Evolutionary conservation across 1,140 invertebrate genomes (phyloP), one percentile per base, ranked within the genome.

Genomic region (Rhyzopertha dominica): DNA sequence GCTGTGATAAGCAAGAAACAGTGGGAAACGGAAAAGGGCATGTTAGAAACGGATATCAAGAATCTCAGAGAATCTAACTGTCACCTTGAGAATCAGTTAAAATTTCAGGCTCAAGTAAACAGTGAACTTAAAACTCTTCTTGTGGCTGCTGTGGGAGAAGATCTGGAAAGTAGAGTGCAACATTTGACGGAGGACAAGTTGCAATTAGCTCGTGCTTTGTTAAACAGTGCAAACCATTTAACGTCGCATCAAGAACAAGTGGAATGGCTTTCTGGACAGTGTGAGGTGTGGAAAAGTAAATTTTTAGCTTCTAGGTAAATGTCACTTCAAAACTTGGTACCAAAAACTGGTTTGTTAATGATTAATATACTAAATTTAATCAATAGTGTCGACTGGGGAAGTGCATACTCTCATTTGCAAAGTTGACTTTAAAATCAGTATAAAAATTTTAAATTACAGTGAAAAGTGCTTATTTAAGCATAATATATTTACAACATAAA

Each of bases 251-350:
- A 89, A 65, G 91, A 95, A 67, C 87, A 94, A 73, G 85, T 90
- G 2, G 92, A 95, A 65, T 90, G 85, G 75, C 68, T 95, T 16
- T 87, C 88, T 17, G 89, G 91, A 2, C 90, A 95, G 59, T 92
- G 90, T 68, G 91, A 96, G 74, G 89, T 95, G 40, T 95, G 91
- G 90, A 80, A 90, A 48, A 94, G 89, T 58, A 95, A 95, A 80
- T 96, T 92, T 70, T 71, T 95, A 54, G 91, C 91, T 16, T 91
- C 88, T 74, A 93, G 83, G 84, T 86, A 67, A 9, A 13, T 4
- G 35, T 12, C 18, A 2, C 20, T 46, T 46, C 46, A 31, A 34
- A 34, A 26, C n/a, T 26, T 26, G 8, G 25, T 26, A 26, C n/a
- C n/a, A 8, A 26, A n/a, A n/a, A n/a, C n/a, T n/a, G n/a, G n/a